phyloP scores from a whole-genome alignment of 2,888 invertebrate species.

The Agapostemon virescens region DNA sequence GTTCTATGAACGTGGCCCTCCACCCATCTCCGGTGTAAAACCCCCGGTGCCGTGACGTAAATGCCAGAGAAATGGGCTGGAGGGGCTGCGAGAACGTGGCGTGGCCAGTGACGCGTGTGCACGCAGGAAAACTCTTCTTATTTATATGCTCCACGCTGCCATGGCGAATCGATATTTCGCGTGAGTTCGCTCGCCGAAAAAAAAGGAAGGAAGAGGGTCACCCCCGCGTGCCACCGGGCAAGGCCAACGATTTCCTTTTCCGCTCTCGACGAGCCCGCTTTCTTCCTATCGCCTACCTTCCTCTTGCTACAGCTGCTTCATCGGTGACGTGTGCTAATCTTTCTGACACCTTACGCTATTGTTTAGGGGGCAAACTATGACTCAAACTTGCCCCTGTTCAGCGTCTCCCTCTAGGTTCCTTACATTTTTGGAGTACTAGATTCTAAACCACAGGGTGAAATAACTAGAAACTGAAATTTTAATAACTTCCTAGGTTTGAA shows the following conservation, averaged over 20 bases:
- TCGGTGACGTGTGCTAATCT: background rate
- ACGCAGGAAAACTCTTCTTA: conserved; percentile 80
- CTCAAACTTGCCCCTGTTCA: too few relatives aligned
- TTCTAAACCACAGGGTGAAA: too few relatives aligned
- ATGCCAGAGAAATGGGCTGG: conserved; percentile 72
- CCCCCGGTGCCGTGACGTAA: conserved; percentile 70
- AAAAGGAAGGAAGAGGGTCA: conserved; percentile 50
- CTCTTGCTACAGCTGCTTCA: background rate
- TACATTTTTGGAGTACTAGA: too few relatives aligned
- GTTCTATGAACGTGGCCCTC: conserved; percentile 60
- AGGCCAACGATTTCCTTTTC: conserved; percentile 54
- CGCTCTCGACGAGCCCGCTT: conserved; percentile 32
- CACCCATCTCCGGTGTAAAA: conserved; percentile 66
- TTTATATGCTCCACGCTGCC: conserved; percentile 76
- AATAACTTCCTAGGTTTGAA: too few relatives aligned
- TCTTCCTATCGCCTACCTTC: background rate
- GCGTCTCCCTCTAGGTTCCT: too few relatives aligned
- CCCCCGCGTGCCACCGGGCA: conserved; percentile 21
- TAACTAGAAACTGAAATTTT: too few relatives aligned
- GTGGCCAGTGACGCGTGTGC: conserved; percentile 79
- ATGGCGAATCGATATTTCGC: conserved; percentile 76
- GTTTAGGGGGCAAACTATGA: background rate
- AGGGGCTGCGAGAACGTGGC: conserved; percentile 70
- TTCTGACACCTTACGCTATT: background rate
- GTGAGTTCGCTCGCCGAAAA: conserved; percentile 69